Evolutionary conservation across 2,797 vertebrate species (phyloP).

Genomic region (Rhyacichthys aspro): DNA sequence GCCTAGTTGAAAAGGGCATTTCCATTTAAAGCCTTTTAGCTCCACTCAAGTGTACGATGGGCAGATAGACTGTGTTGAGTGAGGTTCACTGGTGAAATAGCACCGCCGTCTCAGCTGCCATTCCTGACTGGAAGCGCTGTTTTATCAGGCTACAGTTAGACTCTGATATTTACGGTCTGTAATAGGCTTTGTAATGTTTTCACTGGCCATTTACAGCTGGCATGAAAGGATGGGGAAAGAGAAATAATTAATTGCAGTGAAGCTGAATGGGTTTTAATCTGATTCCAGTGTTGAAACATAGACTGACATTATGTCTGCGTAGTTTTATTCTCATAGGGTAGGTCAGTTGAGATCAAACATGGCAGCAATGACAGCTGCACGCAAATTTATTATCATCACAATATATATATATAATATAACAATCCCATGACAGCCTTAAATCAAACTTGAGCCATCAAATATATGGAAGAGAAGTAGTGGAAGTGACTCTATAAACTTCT

Average conservation of each 20-base stretch:
- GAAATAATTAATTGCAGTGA: conserved; percentile 23
- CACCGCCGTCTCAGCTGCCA: conserved; percentile 29
- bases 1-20: conserved; percentile 50
- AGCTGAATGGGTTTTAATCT: conserved; percentile 20
- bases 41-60: conserved; percentile 56
- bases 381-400: no score
- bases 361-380: background rate
- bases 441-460: no score
- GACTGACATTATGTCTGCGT: background rate
- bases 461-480: no score
- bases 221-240: conserved; percentile 14
- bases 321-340: conserved; percentile 3
- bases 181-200: conserved; percentile 59
- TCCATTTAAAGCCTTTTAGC: conserved; percentile 59
- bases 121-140: conserved; percentile 47
- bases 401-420: no score
- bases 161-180: conserved; percentile 33
- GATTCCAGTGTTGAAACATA: conserved; percentile 13
- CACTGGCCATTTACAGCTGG: conserved; percentile 55
- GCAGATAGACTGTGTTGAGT: conserved; percentile 60
- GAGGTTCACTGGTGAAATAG: conserved; percentile 54
- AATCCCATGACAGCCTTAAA: no score
- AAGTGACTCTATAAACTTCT: no score
- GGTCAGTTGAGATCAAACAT: conserved; percentile 1
- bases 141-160: conserved; percentile 55